Evolutionary conservation across 2,888 invertebrate species (phyloP), one percentile per base, ranked within the genome.

Genomic region (Callinectes sapidus): DNA sequence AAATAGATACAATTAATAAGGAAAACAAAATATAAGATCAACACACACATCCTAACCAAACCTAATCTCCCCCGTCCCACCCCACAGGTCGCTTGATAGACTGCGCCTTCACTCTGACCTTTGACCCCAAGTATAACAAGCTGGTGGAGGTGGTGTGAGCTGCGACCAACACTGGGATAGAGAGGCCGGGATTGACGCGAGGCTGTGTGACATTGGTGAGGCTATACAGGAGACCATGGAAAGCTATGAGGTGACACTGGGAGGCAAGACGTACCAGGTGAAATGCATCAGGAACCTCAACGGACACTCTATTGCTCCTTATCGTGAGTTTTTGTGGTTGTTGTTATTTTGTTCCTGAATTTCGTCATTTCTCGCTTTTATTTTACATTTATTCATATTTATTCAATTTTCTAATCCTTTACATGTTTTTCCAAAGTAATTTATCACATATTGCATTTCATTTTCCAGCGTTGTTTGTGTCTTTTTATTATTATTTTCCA

Each of bases 241-340:
- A 95, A 99, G 99, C 0, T 99, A 99, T 96, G 99, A 99, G 96
- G 97, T 99, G 10, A 99, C 99, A 96, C 96, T 99, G 92, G 98
- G 99, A 96, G 99, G 99, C 71, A 98, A 98, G 96, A 98, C 98
- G 18, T 99, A 98, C 96, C 98, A 97, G 96, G 98, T 99, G 61
- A 99, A 99, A 96, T 98, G 99, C 10, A 99, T 99, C 95, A 97
- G 99, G 94, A 99, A 99, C 96, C 97, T 99, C 95, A 99, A 99
- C 96, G 99, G 99, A 0, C 99, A 99, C 96, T 99, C 99, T n/a
- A 99, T 99, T 95, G 98, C 98, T 94, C 99, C 98, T n/a, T 99
- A 99, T 96, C 97, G 98, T 97, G 96, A 97, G 97, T n/a, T 96
- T 5, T 39, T 39, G n/a, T n/a, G 39, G 81, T 32, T 6, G 81